These are phyloP conservation scores for Eilema depressum DNA, from an alignment of 2,888 invertebrate species.

Conservation along the genomic window DNA sequence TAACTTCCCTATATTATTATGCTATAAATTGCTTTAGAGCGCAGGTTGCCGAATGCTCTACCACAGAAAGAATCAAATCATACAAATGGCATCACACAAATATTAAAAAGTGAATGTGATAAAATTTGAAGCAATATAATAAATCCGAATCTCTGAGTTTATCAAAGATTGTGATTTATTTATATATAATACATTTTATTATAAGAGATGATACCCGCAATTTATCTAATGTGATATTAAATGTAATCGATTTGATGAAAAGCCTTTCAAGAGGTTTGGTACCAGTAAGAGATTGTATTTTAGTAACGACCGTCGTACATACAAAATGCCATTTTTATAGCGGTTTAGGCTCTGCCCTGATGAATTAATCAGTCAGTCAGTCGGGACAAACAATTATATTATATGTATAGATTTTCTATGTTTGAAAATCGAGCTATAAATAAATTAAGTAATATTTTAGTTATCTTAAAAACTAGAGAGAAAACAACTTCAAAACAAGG, in stretches of 20 bases:
- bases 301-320: neutral
- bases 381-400: too few species aligned
- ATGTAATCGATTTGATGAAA: neutral
- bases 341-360: too few species aligned
- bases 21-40: too few species aligned
- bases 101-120: neutral
- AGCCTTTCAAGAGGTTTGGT: neutral
- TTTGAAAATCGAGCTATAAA: neutral
- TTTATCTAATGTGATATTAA: slow-evolving; percentile 4
- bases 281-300: neutral
- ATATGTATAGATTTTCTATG: too few species aligned
- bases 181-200: slow-evolving; percentile 2
- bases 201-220: neutral
- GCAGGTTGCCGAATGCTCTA: too few species aligned
- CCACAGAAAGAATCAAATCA: neutral
- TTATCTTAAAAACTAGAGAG: neutral
- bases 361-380: too few species aligned
- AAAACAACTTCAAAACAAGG: neutral
- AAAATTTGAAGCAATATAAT: neutral
- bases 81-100: neutral
- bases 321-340: neutral
- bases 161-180: neutral
- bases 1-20: slow-evolving; percentile 8
- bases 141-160: neutral
- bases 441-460: too few species aligned